Conservation (phyloP, 2,888 invertebrate genomes). For the Hemicrepidius hirtus region DNA sequence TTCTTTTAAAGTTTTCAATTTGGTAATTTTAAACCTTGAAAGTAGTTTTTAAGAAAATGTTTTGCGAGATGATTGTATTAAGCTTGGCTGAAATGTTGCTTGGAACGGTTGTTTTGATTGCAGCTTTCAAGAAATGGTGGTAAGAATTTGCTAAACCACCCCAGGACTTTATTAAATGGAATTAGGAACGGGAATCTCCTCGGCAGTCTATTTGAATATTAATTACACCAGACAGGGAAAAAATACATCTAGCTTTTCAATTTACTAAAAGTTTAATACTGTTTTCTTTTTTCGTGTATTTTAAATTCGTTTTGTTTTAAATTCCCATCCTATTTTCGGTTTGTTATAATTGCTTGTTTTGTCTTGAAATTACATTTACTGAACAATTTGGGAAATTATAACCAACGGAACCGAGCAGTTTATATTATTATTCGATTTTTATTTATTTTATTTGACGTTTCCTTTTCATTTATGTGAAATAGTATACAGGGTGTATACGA, state of each 20-base stretch:
- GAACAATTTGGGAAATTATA: neutral
- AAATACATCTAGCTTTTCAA: slow-evolving; percentile 52
- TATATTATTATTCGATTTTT: too few species aligned
- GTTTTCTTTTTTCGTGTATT: slow-evolving; percentile 34
- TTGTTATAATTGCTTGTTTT: slow-evolving; percentile 19
- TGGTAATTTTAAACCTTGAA: too few species aligned
- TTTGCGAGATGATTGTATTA: neutral
- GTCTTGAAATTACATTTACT: neutral
- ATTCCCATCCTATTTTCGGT: slow-evolving; percentile 16
- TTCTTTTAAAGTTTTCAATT: neutral
- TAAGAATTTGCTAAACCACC: slow-evolving; percentile 45
- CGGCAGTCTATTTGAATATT: slow-evolving; percentile 56
- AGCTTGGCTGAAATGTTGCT: neutral
- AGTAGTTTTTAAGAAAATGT: neutral
- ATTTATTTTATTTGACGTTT: too few species aligned
- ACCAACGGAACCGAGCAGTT: neutral
- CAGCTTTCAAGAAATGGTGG: slow-evolving; percentile 37
- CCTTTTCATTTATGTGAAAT: too few species aligned
- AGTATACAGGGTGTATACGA: too few species aligned
- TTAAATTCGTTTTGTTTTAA: slow-evolving; percentile 30
- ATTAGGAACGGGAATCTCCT: slow-evolving; percentile 53
- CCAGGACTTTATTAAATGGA: slow-evolving; percentile 54
- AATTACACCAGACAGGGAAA: slow-evolving; percentile 53
- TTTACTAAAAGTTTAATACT: slow-evolving; percentile 50
- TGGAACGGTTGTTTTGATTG: neutral